Evolutionary conservation across 2,797 vertebrate species (phyloP).

Genomic region (Scarus forsteni): DNA sequence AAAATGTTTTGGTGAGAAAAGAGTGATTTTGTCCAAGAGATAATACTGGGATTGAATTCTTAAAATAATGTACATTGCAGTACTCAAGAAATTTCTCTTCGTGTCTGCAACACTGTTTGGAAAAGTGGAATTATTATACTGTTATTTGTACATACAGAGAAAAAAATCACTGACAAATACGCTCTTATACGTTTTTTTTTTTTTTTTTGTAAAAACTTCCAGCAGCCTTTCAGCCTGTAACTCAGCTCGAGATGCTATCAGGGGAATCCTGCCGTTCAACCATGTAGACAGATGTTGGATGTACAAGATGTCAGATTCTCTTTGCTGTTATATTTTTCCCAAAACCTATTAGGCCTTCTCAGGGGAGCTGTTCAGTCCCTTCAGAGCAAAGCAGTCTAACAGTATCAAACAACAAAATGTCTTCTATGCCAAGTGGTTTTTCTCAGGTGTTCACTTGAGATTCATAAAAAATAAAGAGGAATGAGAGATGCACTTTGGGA

Average conservation of each 20-base stretch:
- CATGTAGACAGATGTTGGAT: slow-evolving; percentile 77
- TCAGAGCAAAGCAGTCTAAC: slow-evolving; percentile 51
- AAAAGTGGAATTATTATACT: neutral
- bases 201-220: slow-evolving; percentile 18
- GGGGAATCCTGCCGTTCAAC: slow-evolving; percentile 71
- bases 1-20: too few relatives aligned
- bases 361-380: slow-evolving; percentile 65
- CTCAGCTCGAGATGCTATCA: slow-evolving; percentile 52
- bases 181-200: neutral
- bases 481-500: slow-evolving; percentile 22
- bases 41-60: too few relatives aligned
- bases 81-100: too few relatives aligned
- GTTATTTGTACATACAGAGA: neutral
- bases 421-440: slow-evolving; percentile 41
- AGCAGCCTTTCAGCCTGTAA: slow-evolving; percentile 58
- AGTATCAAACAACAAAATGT: slow-evolving; percentile 57
- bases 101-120: too few relatives aligned
- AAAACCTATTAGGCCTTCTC: slow-evolving; percentile 71
- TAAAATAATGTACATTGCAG: too few relatives aligned
- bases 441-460: slow-evolving; percentile 61
- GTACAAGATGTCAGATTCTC: slow-evolving; percentile 75
- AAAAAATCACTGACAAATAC: slow-evolving; percentile 1
- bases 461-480: slow-evolving; percentile 53
- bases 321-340: slow-evolving; percentile 63
- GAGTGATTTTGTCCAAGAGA: too few relatives aligned